Evolutionary conservation across 2,888 invertebrate genomes (phyloP).

Genomic region (Chymomyza amoena): DNA sequence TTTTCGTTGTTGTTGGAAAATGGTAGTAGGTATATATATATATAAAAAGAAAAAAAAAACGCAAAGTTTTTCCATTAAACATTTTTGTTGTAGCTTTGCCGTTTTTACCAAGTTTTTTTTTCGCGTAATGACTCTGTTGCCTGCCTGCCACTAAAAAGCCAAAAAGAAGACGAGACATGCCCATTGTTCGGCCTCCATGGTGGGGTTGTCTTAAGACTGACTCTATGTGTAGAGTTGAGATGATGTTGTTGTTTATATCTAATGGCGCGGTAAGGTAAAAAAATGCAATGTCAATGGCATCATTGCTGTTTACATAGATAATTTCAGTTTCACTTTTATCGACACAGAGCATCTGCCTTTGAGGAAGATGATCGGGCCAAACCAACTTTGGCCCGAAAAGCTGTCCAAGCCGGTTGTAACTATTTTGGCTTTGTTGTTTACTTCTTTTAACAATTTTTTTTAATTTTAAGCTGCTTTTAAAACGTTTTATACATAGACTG

Average conservation of each 20-base stretch:
- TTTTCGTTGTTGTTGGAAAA: slow-evolving; percentile 14
- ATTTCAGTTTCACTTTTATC: slow-evolving; percentile 75
- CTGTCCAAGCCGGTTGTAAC: slow-evolving; percentile 54
- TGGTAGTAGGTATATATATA: not conserved
- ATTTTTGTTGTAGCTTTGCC: slow-evolving; percentile 21
- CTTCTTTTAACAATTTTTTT: slow-evolving; percentile 9
- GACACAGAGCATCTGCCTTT: slow-evolving; percentile 57
- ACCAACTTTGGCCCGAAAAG: slow-evolving; percentile 15
- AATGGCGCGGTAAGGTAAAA: slow-evolving; percentile 64
- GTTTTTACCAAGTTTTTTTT: slow-evolving; percentile 13
- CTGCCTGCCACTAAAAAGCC: not conserved
- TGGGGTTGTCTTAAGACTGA: not conserved
- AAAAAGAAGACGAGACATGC: slow-evolving; percentile 21
- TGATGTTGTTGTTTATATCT: slow-evolving; percentile 48
- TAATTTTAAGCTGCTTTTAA: not conserved
- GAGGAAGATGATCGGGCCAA: slow-evolving; percentile 48
- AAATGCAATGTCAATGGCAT: slow-evolving; percentile 75
- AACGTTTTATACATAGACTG: not conserved
- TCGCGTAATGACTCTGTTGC: slow-evolving; percentile 50
- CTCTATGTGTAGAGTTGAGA: slow-evolving; percentile 4
- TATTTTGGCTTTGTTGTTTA: slow-evolving; percentile 39
- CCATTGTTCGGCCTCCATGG: slow-evolving; percentile 52
- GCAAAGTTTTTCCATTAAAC: slow-evolving; percentile 36
- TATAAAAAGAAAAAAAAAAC: not conserved
- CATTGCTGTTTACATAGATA: slow-evolving; percentile 50